These are phyloP conservation scores for Acanthosepion esculentum DNA, from an alignment of 2,888 invertebrate species.

Conservation along the genomic window DNA sequence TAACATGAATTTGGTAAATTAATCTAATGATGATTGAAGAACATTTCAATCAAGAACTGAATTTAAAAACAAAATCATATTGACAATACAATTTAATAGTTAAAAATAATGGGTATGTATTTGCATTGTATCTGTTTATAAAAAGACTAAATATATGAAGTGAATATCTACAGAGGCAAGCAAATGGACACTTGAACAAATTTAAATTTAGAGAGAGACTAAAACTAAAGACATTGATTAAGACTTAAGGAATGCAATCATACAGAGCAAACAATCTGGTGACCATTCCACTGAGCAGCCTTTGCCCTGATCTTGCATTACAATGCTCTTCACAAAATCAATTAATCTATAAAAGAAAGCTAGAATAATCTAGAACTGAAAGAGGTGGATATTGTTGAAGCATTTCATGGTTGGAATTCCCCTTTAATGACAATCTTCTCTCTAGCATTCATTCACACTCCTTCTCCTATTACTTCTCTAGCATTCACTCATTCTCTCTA, in stretches of 20 bases:
- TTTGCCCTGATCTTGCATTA: neutral
- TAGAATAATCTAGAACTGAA: neutral
- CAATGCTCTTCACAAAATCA: neutral
- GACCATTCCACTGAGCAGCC: neutral
- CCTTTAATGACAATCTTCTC: neutral
- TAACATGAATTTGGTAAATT: neutral
- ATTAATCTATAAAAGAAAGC: constrained; percentile 33
- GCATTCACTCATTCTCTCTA: no score
- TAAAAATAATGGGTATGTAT: no score
- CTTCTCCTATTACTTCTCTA: neutral
- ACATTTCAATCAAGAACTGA: neutral
- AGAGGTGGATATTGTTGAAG: neutral
- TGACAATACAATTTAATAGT: neutral
- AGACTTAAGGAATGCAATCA: neutral
- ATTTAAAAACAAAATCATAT: neutral
- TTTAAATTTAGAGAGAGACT: neutral
- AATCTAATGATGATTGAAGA: neutral
- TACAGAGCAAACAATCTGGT: neutral
- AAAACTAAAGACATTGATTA: neutral
- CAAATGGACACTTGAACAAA: neutral
- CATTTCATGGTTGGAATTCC: neutral
- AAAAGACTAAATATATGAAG: no score
- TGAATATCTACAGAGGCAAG: neutral
- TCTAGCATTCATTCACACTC: neutral
- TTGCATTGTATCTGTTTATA: no score